phyloP scores from a whole-genome alignment of 92 coral and sea anemone genomes.

The Zoanthus solanderi region DNA sequence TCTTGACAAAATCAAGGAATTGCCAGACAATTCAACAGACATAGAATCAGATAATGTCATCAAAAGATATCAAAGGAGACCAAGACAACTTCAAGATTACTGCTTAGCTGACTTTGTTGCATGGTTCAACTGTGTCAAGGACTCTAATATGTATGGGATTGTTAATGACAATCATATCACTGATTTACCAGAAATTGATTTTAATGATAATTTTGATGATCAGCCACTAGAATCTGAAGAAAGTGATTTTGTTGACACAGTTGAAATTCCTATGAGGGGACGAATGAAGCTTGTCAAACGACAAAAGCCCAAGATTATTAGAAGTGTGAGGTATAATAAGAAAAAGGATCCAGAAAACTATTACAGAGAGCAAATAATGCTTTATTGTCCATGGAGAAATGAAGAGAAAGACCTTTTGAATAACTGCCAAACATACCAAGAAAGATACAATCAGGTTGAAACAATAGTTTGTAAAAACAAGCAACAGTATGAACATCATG shows the following conservation, averaged over 20 bases:
- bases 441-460: neutral
- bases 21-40: constrained; percentile 58
- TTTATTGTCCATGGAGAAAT: constrained; percentile 65
- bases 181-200: constrained; percentile 34
- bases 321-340: constrained; percentile 55
- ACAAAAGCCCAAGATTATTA: constrained; percentile 7
- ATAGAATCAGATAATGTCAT: constrained; percentile 61
- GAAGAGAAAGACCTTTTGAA: constrained; percentile 52
- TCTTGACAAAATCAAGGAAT: constrained; percentile 59
- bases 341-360: constrained; percentile 62
- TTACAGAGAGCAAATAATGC: constrained; percentile 60
- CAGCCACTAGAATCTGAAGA: constrained; percentile 42
- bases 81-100: constrained; percentile 55
- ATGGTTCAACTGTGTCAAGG: constrained; percentile 23
- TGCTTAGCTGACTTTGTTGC: constrained; percentile 52
- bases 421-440: constrained; percentile 19
- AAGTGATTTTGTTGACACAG: neutral
- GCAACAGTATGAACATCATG: neutral
- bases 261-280: neutral
- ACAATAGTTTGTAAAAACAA: neutral
- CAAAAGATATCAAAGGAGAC: constrained; percentile 73
- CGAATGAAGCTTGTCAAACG: neutral
- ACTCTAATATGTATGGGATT: neutral
- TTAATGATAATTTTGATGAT: constrained; percentile 55
- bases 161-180: constrained; percentile 1